Evolutionary conservation across 1,140 invertebrate species (phyloP).

Genomic region (Ceratosolen fusciceps): DNA sequence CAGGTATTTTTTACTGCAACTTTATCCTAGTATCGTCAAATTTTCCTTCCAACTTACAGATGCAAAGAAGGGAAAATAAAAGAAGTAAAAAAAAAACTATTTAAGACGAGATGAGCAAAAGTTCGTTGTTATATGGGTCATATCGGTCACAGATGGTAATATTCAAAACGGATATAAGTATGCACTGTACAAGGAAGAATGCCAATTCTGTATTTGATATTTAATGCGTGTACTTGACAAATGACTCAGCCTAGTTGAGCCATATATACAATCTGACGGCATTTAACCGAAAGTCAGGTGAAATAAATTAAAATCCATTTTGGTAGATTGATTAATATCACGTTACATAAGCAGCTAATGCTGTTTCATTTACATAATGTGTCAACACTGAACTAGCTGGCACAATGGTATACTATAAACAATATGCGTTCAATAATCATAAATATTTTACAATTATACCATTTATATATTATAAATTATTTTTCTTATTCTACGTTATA

Average conservation of each 20-base stretch:
- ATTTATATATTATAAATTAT: not conserved
- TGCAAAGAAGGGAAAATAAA: not conserved
- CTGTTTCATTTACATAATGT: not conserved
- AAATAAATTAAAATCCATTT: conserved; percentile 1
- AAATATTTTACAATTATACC: not conserved
- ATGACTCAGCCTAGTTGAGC: no score
- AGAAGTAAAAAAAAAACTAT: conserved; percentile 1
- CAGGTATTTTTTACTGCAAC: conserved; percentile 21
- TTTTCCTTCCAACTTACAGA: conserved; percentile 3
- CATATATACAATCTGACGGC: not conserved
- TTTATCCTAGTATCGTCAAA: not conserved
- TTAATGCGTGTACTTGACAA: not conserved
- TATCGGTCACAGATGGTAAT: conserved; percentile 28
- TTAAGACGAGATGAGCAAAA: conserved; percentile 29
- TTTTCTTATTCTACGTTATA: no score
- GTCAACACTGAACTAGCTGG: not conserved
- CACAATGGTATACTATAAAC: not conserved
- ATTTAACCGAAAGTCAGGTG: not conserved
- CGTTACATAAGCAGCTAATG: not conserved
- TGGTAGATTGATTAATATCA: not conserved
- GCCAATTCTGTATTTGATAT: not conserved
- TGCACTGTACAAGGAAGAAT: not conserved
- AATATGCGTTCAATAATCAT: not conserved
- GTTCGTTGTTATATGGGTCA: conserved; percentile 39
- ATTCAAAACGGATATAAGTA: not conserved